Conservation (phyloP, 2,797 vertebrate species). For the Dromococcyx pavoninus region DNA sequence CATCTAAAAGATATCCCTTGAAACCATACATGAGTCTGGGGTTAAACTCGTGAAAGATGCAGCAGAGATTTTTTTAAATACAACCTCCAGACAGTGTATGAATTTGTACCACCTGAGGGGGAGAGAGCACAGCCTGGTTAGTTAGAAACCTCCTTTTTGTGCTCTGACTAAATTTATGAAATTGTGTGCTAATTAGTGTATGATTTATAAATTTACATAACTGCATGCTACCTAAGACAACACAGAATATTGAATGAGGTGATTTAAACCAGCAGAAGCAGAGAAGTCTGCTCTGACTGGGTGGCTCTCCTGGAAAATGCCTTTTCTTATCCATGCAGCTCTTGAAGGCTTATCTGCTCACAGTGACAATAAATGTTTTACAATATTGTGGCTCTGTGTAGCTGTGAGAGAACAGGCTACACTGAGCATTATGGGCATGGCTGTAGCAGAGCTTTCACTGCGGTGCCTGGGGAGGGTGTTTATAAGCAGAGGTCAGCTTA, state of each 20-base stretch:
- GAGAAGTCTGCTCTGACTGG: background rate
- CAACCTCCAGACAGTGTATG: background rate
- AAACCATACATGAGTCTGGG: background rate
- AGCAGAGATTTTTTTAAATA: conserved; percentile 1
- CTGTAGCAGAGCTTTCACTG: background rate
- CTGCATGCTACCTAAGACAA: conserved; percentile 37
- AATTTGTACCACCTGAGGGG: background rate
- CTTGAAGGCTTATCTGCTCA: background rate
- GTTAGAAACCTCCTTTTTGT: conserved; percentile 47
- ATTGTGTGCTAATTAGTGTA: conserved; percentile 59
- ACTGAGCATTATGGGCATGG: background rate
- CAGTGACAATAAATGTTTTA: background rate
- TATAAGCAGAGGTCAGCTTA: background rate
- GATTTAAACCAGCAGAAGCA: conserved; percentile 24
- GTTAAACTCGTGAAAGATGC: background rate
- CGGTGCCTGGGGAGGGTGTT: background rate
- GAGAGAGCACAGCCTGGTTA: background rate
- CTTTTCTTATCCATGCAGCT: rapidly evolving
- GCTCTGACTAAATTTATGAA: conserved; percentile 39
- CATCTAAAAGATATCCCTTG: background rate
- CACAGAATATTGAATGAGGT: conserved; percentile 48
- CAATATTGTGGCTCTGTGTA: background rate
- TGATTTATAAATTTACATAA: conserved; percentile 66
- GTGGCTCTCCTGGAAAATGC: background rate
- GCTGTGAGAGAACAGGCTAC: background rate